These are phyloP conservation scores for Porites lobata DNA, from an alignment of 92 coral and sea anemone species.

Conservation along the genomic window DNA sequence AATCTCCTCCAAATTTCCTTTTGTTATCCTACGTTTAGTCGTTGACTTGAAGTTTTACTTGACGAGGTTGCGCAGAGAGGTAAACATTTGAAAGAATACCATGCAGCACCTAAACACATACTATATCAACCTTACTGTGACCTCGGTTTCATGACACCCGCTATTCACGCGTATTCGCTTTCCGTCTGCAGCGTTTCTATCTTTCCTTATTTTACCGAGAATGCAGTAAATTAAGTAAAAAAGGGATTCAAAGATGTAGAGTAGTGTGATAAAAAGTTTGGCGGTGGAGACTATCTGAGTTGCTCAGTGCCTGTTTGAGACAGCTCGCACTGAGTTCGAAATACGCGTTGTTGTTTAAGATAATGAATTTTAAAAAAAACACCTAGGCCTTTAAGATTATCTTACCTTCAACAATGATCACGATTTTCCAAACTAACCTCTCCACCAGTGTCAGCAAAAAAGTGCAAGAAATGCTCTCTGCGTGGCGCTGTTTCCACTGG, in stretches of 20 bases:
- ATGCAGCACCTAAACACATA: background rate
- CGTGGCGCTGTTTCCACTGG: constrained; percentile 12
- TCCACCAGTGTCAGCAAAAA: background rate
- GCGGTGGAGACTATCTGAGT: too few species aligned
- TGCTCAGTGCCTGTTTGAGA: background rate
- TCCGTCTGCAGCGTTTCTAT: background rate
- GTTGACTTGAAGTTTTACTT: constrained; percentile 5
- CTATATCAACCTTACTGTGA: constrained; percentile 22
- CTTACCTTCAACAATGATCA: background rate
- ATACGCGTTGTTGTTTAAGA: background rate
- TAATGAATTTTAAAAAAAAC: too few species aligned
- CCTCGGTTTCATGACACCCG: constrained; percentile 38
- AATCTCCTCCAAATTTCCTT: background rate
- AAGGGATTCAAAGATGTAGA: constrained; percentile 3
- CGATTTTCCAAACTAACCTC: background rate
- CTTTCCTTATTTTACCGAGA: background rate
- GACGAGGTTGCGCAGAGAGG: background rate
- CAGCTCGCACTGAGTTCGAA: background rate
- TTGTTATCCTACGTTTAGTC: background rate
- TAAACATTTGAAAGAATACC: constrained; percentile 8
- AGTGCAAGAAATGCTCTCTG: background rate
- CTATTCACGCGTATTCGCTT: background rate
- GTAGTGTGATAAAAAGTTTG: background rate
- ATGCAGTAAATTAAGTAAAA: background rate
- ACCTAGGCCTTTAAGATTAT: background rate